Evolutionary conservation across 2,113 vertebrate genomes (phyloP), one percentile per base, ranked within the genome.

Genomic region (Psilopogon haemacephalus): DNA sequence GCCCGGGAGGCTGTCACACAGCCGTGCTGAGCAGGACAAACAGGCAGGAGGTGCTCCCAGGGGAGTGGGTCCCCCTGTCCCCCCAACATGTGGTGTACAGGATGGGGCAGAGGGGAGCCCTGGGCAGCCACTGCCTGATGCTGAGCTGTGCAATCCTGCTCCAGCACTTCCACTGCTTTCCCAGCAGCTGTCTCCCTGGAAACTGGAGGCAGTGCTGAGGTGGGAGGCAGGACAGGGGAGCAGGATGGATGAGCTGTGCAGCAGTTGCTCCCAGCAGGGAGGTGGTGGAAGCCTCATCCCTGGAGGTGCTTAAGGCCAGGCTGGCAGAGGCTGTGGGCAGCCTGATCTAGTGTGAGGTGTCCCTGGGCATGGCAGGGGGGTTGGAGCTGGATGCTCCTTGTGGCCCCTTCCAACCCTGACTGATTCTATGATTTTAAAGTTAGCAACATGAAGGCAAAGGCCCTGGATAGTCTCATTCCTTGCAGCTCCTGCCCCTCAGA

Each of bases 161-260:
- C 69, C 83, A 84, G 69, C 2, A 0, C 56, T 70, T 35, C 73
- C 91, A 56, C 10, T 8, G 46, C 64, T 59, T 58, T 81, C 74
- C 83, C 86, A 73, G 84, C 2, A 0, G 35, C 75, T 70, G 80
- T 94, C 88, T 91, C 94, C 93, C 94, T 90, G 94, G 88, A 89
- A 96, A 95, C 86, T 69, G 71, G 71, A 93, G 62, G 58, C 1
- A 4, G 35, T 48, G 54, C 63, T 2, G 16, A 75, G 64, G 32
- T 8, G 6, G 40, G 62, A 79, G 38, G 68, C 28, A 50, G 87
- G 83, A 82, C 38, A 17, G 48, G 84, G 40, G 88, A 69, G 46
- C 1, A 0, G 18, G 48, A 65, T 30, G 52, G 44, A 32, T 4
- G 9, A 68, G 88, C 55, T 44, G 48, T 4, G 10, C 74, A 63